Evolutionary conservation across 2,797 vertebrate species (phyloP), one percentile per base, ranked within the genome.

Genomic region (Varecia variegata): DNA sequence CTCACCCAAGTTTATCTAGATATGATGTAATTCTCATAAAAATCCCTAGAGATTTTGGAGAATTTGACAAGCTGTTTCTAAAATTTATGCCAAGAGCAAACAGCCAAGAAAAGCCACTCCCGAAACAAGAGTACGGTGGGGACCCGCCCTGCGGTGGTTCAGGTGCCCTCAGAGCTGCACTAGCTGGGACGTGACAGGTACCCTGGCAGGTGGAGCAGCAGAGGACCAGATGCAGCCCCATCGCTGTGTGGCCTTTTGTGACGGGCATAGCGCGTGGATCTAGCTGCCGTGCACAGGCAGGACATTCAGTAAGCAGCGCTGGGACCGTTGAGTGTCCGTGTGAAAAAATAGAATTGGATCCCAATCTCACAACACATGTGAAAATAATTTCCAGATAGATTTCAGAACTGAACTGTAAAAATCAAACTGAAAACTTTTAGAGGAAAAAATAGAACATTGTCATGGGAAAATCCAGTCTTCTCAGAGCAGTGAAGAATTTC

Each of bases 371-470:
- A 95, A 83, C 38, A 79, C 50, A 68, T 74, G 56, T 35, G 18
- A 94, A 86, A 97, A 60, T 89, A 50, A 86, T 88, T 79, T 91
- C 79, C 52, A 91, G 9, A 40, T 20, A 94, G 15, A 79, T 93
- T 93, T 82, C 91, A 80, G 4, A 27, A 71, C 77, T 95, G 88
- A 52, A 73, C 35, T 73, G 5, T 84, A 32, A 92, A 96, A 96
- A 65, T 87, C 35, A 96, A 94, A 45, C 47, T 62, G 43, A 84
- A 70, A 58, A 71, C 43, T 76, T 76, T 90, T 11, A 81, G 18
- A 52, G 15, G 83, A 84, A 94, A 52, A 77, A 70, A 88, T 10
- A 21, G n/a, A 40, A 45, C 5, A 68, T 60, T 5, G 23, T 81
- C n/a, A 50, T 68, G 62, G 17, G 45, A 95, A 96, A 83, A 95